Percentiles rank a stretch among this genome's conserved stretches.
phyloP scores from a whole-genome alignment of 2,797 vertebrate genomes.

The Pangasius mekongensis region DNA sequence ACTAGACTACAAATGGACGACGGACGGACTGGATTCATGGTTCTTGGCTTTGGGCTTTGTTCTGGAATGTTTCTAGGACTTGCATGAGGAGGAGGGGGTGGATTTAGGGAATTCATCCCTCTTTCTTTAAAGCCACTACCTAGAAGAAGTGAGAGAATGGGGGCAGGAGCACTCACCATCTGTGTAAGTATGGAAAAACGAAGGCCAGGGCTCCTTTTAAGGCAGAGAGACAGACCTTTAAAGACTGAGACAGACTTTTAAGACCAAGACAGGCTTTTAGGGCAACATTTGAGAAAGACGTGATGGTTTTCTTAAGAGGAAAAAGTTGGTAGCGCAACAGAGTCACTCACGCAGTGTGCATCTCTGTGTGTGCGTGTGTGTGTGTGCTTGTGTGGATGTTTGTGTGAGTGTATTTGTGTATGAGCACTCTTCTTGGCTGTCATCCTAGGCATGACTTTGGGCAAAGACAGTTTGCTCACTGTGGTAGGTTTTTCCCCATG shows the following conservation, averaged over 20 bases:
- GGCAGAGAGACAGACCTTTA: slow-evolving; percentile 17
- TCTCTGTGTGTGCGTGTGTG: slow-evolving; percentile 35
- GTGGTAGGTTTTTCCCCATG: slow-evolving; percentile 39
- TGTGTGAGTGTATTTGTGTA: slow-evolving; percentile 29
- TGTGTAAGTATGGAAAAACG: slow-evolving; percentile 84
- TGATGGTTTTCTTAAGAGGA: slow-evolving; percentile 27
- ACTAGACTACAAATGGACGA: slow-evolving; percentile 51
- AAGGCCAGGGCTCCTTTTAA: slow-evolving; percentile 30
- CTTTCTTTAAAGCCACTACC: slow-evolving; percentile 66
- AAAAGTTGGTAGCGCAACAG: background rate
- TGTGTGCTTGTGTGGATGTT: slow-evolving; percentile 28
- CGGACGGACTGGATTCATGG: slow-evolving; percentile 21
- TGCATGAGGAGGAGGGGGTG: slow-evolving; percentile 35
- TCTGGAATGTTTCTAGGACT: slow-evolving; percentile 35
- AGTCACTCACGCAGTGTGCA: slow-evolving; percentile 51
- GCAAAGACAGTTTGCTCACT: slow-evolving; percentile 12
- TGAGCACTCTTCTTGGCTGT: slow-evolving; percentile 29
- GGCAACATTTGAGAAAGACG: background rate
- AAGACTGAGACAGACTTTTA: background rate
- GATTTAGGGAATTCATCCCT: slow-evolving; percentile 62
- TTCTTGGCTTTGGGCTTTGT: slow-evolving; percentile 12
- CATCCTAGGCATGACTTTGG: slow-evolving; percentile 31
- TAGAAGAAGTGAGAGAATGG: slow-evolving; percentile 78
- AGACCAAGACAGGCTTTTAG: background rate
- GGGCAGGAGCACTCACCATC: slow-evolving; percentile 89